phyloP scores from a whole-genome alignment of 1,140 invertebrate species.

The Meloidogyne floridensis region DNA sequence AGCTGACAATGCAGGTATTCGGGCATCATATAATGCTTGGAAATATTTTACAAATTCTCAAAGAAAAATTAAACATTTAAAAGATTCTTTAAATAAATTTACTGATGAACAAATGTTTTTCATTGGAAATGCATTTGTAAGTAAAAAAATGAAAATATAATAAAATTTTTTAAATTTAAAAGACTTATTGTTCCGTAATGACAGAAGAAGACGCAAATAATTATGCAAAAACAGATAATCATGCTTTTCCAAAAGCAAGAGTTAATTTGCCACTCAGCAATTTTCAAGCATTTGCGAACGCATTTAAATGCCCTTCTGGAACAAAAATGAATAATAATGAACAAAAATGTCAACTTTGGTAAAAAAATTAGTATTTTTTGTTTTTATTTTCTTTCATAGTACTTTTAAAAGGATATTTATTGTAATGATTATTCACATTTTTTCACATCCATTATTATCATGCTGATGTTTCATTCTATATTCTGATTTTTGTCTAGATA shows the following conservation, averaged over 20 bases:
- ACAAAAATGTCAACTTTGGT: neutral
- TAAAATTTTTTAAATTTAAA: neutral
- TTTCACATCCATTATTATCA: no score
- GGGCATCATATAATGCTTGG: neutral
- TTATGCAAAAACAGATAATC: no score
- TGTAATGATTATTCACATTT: no score
- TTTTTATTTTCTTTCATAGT: no score
- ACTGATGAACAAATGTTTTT: no score
- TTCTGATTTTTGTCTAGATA: no score
- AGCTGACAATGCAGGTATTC: neutral
- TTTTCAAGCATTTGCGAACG: neutral
- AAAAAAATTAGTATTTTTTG: neutral
- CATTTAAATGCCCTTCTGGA: neutral
- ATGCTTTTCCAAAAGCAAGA: neutral
- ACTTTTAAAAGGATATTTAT: no score
- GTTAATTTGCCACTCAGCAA: neutral
- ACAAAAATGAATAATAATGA: neutral
- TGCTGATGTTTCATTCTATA: no score
- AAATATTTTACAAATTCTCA: neutral
- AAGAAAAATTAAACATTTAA: neutral
- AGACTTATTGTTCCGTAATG: neutral
- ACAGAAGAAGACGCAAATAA: no score
- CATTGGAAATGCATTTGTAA: neutral
- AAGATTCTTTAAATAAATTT: no score
- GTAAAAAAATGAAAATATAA: neutral